Percentiles rank a stretch among this genome's conserved stretches.
phyloP scores from a whole-genome alignment of 2,113 vertebrate genomes.

The Oncorhynchus nerka region DNA sequence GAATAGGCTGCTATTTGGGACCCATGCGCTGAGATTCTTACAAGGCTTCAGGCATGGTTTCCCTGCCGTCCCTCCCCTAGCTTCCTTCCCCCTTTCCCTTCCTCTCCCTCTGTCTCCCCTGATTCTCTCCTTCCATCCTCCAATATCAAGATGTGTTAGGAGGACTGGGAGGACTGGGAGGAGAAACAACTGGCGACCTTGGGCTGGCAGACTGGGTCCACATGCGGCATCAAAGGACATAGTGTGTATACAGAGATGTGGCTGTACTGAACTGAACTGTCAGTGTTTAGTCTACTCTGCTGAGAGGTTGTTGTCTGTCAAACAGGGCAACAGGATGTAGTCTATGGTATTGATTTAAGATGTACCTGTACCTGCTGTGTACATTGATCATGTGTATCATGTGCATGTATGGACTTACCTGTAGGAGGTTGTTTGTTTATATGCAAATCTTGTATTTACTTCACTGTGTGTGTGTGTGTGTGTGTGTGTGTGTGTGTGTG shows the following conservation, averaged over 20 bases:
- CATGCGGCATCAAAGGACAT: conserved; percentile 39
- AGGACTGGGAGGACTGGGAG: neutral
- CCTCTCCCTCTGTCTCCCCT: neutral
- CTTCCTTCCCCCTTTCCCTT: neutral
- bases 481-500: neutral
- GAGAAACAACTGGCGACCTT: conserved; percentile 26
- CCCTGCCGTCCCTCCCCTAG: conserved; percentile 7
- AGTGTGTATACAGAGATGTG: conserved; percentile 16
- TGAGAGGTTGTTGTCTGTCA: conserved; percentile 19
- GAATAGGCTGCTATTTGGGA: too few species aligned
- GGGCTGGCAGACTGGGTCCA: conserved; percentile 37
- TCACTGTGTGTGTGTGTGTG: neutral
- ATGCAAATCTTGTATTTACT: too few species aligned
- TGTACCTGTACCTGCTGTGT: too few species aligned
- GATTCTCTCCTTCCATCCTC: conserved; percentile 4
- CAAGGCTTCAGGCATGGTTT: conserved; percentile 33
- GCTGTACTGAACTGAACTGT: conserved; percentile 33
- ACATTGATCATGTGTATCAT: too few species aligned
- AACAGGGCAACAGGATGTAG: too few species aligned
- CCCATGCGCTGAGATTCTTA: conserved; percentile 33
- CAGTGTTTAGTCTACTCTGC: conserved; percentile 4
- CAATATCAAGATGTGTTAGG: neutral
- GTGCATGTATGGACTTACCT: too few species aligned
- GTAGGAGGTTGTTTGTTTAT: too few species aligned
- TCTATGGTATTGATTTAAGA: too few species aligned